A percentile compares a stretch with the other conserved stretches of the same genome.
phyloP scores from a whole-genome alignment of 2,797 vertebrate genomes.

The Apogon hyalosoma region DNA sequence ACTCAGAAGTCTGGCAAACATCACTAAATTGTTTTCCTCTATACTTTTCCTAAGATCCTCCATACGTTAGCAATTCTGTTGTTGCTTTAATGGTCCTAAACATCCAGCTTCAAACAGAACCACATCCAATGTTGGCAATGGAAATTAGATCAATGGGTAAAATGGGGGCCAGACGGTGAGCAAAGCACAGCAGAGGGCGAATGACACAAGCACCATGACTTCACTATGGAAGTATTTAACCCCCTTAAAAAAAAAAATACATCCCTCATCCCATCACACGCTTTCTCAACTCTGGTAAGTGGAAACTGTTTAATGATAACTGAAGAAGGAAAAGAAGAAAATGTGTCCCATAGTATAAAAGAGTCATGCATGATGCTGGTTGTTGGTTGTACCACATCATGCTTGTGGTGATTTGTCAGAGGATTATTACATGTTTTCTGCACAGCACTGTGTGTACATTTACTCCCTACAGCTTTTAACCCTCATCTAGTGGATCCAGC shows the following conservation, averaged over 20 bases:
- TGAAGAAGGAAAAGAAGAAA: slow-evolving; percentile 44
- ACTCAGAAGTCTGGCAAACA: slow-evolving; percentile 56
- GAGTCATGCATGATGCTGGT: slow-evolving; percentile 28
- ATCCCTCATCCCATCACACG: slow-evolving; percentile 66
- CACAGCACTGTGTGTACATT: slow-evolving; percentile 3
- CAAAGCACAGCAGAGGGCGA: slow-evolving; percentile 74
- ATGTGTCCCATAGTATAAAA: slow-evolving; percentile 28
- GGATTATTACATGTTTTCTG: slow-evolving; percentile 16
- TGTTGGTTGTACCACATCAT: slow-evolving; percentile 28
- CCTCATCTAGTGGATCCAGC: slow-evolving; percentile 23
- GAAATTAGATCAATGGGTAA: slow-evolving; percentile 81
- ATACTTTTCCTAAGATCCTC: slow-evolving; percentile 49
- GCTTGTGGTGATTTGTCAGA: slow-evolving; percentile 16
- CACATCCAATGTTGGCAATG: slow-evolving; percentile 76
- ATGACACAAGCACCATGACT: slow-evolving; percentile 90
- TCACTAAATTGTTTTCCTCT: slow-evolving; percentile 66
- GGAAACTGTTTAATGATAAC: slow-evolving; percentile 73
- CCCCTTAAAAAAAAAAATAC: slow-evolving; percentile 74
- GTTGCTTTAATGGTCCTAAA: slow-evolving; percentile 71
- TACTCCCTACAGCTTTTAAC: slow-evolving; percentile 36
- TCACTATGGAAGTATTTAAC: slow-evolving; percentile 90
- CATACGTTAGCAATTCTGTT: slow-evolving; percentile 77
- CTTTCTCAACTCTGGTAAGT: slow-evolving; percentile 68
- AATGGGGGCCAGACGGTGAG: slow-evolving; percentile 81
- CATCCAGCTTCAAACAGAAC: slow-evolving; percentile 76